Conservation (phyloP, 2,113 vertebrate genomes). For the Balaenoptera acutorostrata region DNA sequence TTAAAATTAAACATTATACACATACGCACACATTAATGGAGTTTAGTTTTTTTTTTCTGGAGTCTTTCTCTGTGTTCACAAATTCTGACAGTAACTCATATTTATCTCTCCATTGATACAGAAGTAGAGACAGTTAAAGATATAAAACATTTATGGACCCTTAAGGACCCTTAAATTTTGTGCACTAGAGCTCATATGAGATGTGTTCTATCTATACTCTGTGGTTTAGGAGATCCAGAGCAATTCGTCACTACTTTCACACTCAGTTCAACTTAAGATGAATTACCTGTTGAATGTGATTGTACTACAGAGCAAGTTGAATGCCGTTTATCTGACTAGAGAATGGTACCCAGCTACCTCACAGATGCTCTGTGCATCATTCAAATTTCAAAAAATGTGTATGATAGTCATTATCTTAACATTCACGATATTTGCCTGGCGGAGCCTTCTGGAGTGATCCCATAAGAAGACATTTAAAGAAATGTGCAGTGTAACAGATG, state of each 20-base stretch:
- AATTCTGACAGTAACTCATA: constrained; percentile 10
- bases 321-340: not conserved
- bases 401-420: not conserved
- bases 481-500: not conserved
- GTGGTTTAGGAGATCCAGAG: constrained; percentile 42
- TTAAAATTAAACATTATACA: constrained; percentile 38
- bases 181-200: not conserved
- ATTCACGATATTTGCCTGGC: not conserved
- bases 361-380: constrained; percentile 18
- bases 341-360: not conserved
- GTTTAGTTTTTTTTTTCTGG: constrained; percentile 33
- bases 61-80: not conserved
- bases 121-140: constrained; percentile 11
- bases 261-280: constrained; percentile 30
- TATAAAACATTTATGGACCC: constrained; percentile 25
- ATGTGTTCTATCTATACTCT: constrained; percentile 40
- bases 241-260: constrained; percentile 8
- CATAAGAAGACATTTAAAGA: not conserved
- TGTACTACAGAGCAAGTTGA: not conserved
- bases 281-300: not conserved
- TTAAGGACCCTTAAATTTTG: not conserved
- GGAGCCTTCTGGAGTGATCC: not conserved
- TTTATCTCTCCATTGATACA: constrained; percentile 42
- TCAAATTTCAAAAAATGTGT: constrained; percentile 28
- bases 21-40: not conserved